Conservation (phyloP, 1,140 invertebrate genomes). For the Zophobas morio region DNA sequence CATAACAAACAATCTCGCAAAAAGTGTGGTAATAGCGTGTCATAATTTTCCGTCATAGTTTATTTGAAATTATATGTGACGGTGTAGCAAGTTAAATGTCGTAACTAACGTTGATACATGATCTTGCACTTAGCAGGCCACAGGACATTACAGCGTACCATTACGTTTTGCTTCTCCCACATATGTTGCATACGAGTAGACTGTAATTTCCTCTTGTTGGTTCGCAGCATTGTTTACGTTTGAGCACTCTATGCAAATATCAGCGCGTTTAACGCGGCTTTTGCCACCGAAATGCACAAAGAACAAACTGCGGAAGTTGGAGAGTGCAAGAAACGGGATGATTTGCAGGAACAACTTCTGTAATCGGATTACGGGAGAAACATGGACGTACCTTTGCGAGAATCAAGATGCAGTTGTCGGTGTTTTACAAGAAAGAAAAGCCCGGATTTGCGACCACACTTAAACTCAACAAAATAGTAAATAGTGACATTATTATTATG, state of each 20-base stretch:
- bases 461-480: too few relatives aligned
- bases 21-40: slow-evolving; percentile 35
- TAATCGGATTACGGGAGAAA: too few relatives aligned
- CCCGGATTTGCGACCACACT: too few relatives aligned
- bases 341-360: too few relatives aligned
- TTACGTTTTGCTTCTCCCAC: slow-evolving; percentile 19
- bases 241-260: slow-evolving; percentile 26
- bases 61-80: slow-evolving; percentile 48
- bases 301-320: neutral
- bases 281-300: slow-evolving; percentile 1
- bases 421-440: too few relatives aligned
- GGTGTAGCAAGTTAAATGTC: slow-evolving; percentile 45
- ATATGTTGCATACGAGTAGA: slow-evolving; percentile 45
- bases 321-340: too few relatives aligned
- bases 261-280: slow-evolving; percentile 2
- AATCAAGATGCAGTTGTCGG: too few relatives aligned
- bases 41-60: slow-evolving; percentile 36
- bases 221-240: slow-evolving; percentile 14
- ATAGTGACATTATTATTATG: too few relatives aligned
- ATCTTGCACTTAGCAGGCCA: slow-evolving; percentile 45
- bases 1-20: slow-evolving; percentile 40
- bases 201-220: slow-evolving; percentile 42
- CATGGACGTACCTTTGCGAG: too few relatives aligned
- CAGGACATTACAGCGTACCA: slow-evolving; percentile 44
- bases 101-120: slow-evolving; percentile 48